These are phyloP conservation scores for Ceratina japonica DNA, from an alignment of 1,140 invertebrate genomes.

Conservation along the genomic window DNA sequence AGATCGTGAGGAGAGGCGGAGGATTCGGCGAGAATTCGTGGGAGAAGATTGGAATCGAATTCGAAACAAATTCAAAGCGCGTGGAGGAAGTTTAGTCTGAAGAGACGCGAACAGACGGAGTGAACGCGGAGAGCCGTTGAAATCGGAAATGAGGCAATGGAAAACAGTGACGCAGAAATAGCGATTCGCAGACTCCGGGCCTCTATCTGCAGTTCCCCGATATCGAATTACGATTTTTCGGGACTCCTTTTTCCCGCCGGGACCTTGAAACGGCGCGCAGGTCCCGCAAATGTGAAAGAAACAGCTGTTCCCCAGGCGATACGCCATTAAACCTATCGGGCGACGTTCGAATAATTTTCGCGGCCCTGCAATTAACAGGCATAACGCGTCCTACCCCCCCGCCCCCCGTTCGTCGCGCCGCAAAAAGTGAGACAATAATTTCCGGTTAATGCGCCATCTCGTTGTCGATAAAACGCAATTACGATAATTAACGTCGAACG, in stretches of 20 bases:
- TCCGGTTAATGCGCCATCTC: conserved; percentile 17
- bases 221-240: background rate
- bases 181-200: background rate
- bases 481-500: conserved; percentile 37
- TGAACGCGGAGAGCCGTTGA: background rate
- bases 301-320: conserved; percentile 22
- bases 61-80: background rate
- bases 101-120: background rate
- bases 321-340: conserved; percentile 23
- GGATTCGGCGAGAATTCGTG: background rate
- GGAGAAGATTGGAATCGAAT: background rate
- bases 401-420: background rate
- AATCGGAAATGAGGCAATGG: conserved; percentile 22
- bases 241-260: no score
- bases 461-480: conserved; percentile 50
- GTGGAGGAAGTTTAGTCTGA: no score
- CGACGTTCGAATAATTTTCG: conserved; percentile 37
- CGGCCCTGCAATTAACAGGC: conserved; percentile 22
- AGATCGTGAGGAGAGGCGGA: background rate
- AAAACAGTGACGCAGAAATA: background rate
- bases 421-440: conserved; percentile 46
- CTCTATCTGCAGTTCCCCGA: background rate
- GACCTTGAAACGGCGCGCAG: background rate
- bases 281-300: background rate
- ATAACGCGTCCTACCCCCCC: background rate